phyloP scores from a whole-genome alignment of 2,888 invertebrate species.

The Amblyjoppa proteus region DNA sequence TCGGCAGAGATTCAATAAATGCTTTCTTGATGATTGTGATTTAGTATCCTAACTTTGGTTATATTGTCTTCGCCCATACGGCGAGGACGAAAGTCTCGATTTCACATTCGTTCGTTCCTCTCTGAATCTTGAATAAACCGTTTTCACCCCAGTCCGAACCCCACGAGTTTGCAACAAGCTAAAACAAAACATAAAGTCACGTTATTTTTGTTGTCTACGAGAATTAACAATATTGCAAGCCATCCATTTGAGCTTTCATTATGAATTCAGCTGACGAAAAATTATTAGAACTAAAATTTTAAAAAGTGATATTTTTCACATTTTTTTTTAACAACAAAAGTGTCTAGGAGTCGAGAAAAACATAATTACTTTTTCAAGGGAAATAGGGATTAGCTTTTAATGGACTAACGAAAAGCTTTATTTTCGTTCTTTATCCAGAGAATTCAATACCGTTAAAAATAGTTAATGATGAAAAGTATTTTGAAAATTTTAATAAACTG shows the following conservation, averaged over 20 bases:
- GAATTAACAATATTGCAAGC: not conserved
- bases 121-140: conserved; percentile 94
- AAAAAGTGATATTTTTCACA: not conserved
- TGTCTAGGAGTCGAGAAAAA: too few species aligned
- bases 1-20: conserved; percentile 76
- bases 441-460: too few species aligned
- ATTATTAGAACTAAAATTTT: not conserved
- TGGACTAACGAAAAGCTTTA: not conserved
- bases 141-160: conserved; percentile 96
- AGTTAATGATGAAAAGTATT: not conserved
- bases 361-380: too few species aligned
- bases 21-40: conserved; percentile 67
- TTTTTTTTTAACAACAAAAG: not conserved
- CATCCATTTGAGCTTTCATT: conserved; percentile 4
- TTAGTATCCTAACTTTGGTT: conserved; percentile 67
- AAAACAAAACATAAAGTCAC: conserved; percentile 71
- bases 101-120: conserved; percentile 94
- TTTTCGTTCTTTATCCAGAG: not conserved
- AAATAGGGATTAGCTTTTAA: not conserved
- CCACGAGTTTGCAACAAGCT: conserved; percentile 98
- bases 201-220: not conserved
- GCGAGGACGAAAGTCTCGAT: conserved; percentile 96
- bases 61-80: conserved; percentile 89
- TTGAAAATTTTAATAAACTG: not conserved
- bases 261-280: not conserved